A percentile compares a stretch with the other conserved stretches of the same genome.
Conservation (phyloP, 1,140 invertebrate species). For the Lysiphlebus fabarum region DNA sequence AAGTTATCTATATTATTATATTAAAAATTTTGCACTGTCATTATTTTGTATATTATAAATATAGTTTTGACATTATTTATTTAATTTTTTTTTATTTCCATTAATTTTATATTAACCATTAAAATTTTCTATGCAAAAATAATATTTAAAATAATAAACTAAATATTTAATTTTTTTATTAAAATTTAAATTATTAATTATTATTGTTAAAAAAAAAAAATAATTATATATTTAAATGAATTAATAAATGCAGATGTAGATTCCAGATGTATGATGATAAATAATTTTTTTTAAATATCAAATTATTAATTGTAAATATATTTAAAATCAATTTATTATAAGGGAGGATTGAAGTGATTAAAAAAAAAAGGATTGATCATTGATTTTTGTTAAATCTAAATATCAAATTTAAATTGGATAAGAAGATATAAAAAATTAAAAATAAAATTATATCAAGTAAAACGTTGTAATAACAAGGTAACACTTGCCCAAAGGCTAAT, state of each 20-base stretch:
- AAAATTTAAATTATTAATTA: conserved; percentile 36
- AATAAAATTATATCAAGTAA: no score
- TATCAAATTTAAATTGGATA: conserved; percentile 24
- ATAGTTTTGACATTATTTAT: conserved; percentile 33
- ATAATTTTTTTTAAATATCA: no score
- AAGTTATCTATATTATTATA: not conserved
- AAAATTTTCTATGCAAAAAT: conserved; percentile 46
- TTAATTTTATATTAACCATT: conserved; percentile 42
- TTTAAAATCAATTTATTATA: no score
- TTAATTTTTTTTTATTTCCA: conserved; percentile 39
- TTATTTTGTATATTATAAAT: not conserved
- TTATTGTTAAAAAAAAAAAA: not conserved
- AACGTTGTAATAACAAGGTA: no score
- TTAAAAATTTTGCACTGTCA: conserved; percentile 8
- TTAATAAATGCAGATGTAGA: no score
- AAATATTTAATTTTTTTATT: conserved; percentile 47
- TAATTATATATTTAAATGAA: not conserved
- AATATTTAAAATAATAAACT: no score
- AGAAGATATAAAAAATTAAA: conserved; percentile 7
- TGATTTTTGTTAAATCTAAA: not conserved
- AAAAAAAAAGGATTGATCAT: conserved; percentile 12
- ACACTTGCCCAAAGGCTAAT: no score
- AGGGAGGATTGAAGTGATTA: conserved; percentile 21
- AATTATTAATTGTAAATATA: no score
- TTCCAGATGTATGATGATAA: no score